These are phyloP conservation scores for Leptinotarsa tumamoca DNA, from an alignment of 2,888 invertebrate genomes.

Conservation along the genomic window DNA sequence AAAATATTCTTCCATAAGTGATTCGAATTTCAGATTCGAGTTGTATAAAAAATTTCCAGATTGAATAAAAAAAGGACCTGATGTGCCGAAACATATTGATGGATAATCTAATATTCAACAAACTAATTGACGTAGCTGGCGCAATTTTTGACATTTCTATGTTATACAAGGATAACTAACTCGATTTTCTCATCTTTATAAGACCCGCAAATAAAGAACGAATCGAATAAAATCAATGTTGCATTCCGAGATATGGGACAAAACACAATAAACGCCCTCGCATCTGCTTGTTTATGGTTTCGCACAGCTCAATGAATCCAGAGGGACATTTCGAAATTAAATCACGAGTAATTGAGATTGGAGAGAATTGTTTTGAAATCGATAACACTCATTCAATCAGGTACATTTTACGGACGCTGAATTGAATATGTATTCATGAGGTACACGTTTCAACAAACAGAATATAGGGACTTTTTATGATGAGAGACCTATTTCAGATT, in stretches of 20 bases:
- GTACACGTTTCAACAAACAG: no score
- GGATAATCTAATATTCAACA: no score
- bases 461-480: no score
- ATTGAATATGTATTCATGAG: slow-evolving; percentile 7
- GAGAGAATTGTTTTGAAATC: slow-evolving; percentile 27
- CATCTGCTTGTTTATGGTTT: slow-evolving; percentile 10
- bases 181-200: neutral
- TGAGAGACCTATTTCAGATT: no score
- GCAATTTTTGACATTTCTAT: neutral
- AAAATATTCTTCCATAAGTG: no score
- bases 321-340: slow-evolving; percentile 6
- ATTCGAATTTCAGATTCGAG: no score
- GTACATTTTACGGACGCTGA: slow-evolving; percentile 9
- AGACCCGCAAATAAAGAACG: neutral
- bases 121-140: neutral
- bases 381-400: slow-evolving; percentile 11
- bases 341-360: slow-evolving; percentile 31
- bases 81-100: no score
- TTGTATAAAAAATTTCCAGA: no score
- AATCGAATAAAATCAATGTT: slow-evolving; percentile 5
- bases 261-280: slow-evolving; percentile 1
- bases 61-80: no score
- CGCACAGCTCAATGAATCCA: neutral
- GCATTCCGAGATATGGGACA: neutral
- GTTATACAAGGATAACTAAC: neutral